Conservation (phyloP, 2,888 invertebrate genomes). For the Epicampocera succincta region DNA sequence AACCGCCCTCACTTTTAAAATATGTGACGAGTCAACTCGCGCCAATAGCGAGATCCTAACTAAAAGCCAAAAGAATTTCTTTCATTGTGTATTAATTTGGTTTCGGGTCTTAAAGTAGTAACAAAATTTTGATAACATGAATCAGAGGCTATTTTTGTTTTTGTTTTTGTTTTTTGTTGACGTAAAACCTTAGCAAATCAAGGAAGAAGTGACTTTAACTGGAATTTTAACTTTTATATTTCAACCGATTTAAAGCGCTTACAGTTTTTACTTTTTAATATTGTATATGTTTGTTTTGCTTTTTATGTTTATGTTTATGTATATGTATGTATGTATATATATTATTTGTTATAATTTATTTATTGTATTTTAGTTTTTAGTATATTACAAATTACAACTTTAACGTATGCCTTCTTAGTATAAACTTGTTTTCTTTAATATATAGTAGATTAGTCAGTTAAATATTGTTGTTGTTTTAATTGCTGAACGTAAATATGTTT, state of each 20-base stretch:
- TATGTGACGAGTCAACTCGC: too few species aligned
- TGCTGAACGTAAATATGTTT: constrained; percentile 48
- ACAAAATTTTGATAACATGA: too few species aligned
- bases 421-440: constrained; percentile 58
- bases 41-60: too few species aligned
- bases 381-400: constrained; percentile 69
- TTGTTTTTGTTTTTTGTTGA: too few species aligned
- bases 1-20: too few species aligned
- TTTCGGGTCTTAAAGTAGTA: too few species aligned
- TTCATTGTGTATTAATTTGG: too few species aligned
- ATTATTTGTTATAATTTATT: constrained; percentile 47
- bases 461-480: constrained; percentile 36
- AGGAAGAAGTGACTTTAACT: not conserved
- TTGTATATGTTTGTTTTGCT: constrained; percentile 1
- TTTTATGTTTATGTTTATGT: constrained; percentile 35
- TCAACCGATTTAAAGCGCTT: constrained; percentile 54
- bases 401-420: constrained; percentile 68
- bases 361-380: constrained; percentile 53
- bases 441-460: constrained; percentile 57
- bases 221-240: not conserved
- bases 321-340: constrained; percentile 35
- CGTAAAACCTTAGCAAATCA: too few species aligned
- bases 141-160: too few species aligned
- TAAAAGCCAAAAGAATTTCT: too few species aligned
- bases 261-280: constrained; percentile 27